Evolutionary conservation across 1,140 invertebrate species (phyloP).

Genomic region (Acyrthosiphon pisum): DNA sequence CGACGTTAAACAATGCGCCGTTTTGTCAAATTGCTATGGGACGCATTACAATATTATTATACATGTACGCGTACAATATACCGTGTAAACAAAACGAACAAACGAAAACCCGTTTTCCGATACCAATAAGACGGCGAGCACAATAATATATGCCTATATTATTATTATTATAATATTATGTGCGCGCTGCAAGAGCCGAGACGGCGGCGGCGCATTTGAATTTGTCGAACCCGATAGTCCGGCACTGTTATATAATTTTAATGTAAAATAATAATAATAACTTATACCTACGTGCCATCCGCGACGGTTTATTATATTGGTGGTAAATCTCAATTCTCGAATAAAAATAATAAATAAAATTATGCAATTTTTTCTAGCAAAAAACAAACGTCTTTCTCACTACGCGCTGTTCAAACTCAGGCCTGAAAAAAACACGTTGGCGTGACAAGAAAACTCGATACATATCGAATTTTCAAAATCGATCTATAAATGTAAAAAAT

Average conservation of each 20-base stretch:
- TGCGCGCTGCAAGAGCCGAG: not conserved
- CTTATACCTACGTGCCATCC: not conserved
- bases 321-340: not conserved
- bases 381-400: not conserved
- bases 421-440: not conserved
- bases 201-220: not conserved
- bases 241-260: no score
- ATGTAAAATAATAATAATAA: not conserved
- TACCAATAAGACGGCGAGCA: not conserved
- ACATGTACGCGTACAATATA: not conserved
- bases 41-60: slow-evolving; percentile 1
- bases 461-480: not conserved
- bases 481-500: not conserved
- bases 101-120: not conserved
- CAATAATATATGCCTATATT: not conserved
- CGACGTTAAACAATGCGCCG: slow-evolving; percentile 42
- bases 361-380: not conserved
- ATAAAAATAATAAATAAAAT: not conserved
- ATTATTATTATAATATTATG: not conserved
- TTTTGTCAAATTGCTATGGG: slow-evolving; percentile 40
- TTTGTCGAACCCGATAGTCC: not conserved
- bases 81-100: not conserved
- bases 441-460: not conserved
- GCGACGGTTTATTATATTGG: not conserved
- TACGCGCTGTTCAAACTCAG: no score